Evolutionary conservation across 2,797 vertebrate genomes (phyloP).

Genomic region (Cichlasoma orientale): DNA sequence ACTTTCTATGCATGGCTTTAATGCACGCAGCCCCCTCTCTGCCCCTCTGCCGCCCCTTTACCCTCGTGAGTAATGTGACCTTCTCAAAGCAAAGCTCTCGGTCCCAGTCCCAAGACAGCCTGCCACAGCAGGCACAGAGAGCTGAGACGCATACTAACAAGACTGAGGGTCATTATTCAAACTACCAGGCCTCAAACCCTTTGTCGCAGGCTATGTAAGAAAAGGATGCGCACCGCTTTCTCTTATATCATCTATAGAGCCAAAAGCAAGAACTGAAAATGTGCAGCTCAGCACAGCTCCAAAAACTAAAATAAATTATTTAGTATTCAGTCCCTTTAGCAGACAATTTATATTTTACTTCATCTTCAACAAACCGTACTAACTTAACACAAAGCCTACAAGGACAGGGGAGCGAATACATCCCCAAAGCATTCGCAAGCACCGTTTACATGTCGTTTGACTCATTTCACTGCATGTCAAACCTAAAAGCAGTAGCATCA

Average conservation of each 20-base stretch:
- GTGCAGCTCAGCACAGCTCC: background rate
- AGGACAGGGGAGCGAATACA: constrained; percentile 1
- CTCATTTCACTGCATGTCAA: constrained; percentile 28
- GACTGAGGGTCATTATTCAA: constrained; percentile 45
- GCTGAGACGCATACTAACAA: constrained; percentile 60
- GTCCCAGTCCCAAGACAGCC: constrained; percentile 58
- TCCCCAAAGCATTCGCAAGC: constrained; percentile 23
- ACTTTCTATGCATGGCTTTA: constrained; percentile 41
- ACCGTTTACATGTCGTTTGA: constrained; percentile 43
- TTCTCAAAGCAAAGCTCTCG: constrained; percentile 62
- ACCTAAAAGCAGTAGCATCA: constrained; percentile 52
- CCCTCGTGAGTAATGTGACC: constrained; percentile 64
- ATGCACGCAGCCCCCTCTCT: constrained; percentile 17
- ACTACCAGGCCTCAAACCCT: constrained; percentile 9
- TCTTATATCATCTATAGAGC: background rate
- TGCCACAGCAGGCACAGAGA: constrained; percentile 47
- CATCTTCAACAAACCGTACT: background rate
- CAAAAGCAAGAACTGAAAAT: background rate
- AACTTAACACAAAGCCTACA: constrained; percentile 8
- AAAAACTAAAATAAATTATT: constrained; percentile 30
- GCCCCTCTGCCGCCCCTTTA: constrained; percentile 23
- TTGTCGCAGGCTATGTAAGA: constrained; percentile 2
- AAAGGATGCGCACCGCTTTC: constrained; percentile 3
- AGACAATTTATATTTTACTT: background rate
- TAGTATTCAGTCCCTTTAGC: background rate